These are phyloP conservation scores for Amaurobius ferox DNA, from an alignment of 2,888 invertebrate species.

Conservation along the genomic window DNA sequence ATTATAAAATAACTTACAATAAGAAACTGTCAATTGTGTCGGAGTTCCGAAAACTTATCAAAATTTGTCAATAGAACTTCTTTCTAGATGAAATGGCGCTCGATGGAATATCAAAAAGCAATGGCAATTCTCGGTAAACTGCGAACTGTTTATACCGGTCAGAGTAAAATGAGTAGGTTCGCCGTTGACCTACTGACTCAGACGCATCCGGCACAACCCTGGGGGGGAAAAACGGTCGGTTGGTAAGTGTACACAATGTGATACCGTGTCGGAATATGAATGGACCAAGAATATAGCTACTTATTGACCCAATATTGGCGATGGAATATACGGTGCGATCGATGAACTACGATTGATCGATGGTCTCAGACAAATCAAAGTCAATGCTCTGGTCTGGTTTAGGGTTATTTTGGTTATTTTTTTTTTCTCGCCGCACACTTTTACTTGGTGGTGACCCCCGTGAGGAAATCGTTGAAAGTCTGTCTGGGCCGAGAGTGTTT, in stretches of 20 bases:
- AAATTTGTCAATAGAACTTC: background rate
- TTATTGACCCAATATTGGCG: constrained; percentile 1
- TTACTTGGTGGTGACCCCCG: constrained; percentile 23
- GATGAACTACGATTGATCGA: constrained; percentile 36
- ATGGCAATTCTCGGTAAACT: background rate
- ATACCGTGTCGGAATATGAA: too few species aligned
- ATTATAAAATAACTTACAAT: too few species aligned
- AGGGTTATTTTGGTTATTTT: background rate
- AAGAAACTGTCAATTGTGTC: too few species aligned
- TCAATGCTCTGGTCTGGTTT: constrained; percentile 47
- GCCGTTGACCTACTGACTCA: constrained; percentile 67
- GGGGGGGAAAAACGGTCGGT: constrained; percentile 3
- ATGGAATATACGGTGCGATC: background rate
- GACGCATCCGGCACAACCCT: constrained; percentile 51
- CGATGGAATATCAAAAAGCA: background rate
- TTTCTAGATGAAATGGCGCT: constrained; percentile 3
- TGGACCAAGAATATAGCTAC: background rate
- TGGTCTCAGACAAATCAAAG: background rate
- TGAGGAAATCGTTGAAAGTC: background rate
- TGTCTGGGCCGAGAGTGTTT: background rate
- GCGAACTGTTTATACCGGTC: constrained; percentile 49
- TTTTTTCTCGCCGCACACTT: constrained; percentile 1
- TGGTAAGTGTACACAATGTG: constrained; percentile 15
- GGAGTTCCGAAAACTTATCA: too few species aligned
- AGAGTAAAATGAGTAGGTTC: constrained; percentile 54